Conservation (phyloP, 2,888 invertebrate species). For the Ligdia adustata region DNA sequence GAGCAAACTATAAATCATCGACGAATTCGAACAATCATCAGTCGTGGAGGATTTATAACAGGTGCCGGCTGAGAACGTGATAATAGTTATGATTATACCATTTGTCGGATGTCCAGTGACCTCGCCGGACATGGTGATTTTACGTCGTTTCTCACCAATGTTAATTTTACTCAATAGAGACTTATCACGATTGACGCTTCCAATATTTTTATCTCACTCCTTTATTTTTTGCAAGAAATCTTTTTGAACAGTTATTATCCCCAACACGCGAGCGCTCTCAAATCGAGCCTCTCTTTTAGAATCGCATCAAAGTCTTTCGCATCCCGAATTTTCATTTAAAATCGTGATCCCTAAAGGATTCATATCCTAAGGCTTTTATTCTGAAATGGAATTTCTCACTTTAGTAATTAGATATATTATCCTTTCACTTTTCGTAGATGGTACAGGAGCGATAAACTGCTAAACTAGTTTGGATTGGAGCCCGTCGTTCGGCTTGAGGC, state of each 20-base stretch:
- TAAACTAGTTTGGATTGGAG: conserved; percentile 56
- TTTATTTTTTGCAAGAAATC: conserved; percentile 45
- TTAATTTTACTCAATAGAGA: conserved; percentile 42
- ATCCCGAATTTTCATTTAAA: conserved; percentile 50
- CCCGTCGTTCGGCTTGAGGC: conserved; percentile 54
- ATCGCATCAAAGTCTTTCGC: conserved; percentile 46
- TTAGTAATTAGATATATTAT: conserved; percentile 54
- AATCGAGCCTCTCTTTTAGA: conserved; percentile 47
- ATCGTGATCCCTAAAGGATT: conserved; percentile 37
- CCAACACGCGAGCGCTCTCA: conserved; percentile 44
- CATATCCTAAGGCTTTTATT: conserved; percentile 33
- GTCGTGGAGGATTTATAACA: conserved; percentile 38
- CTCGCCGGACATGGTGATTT: not conserved
- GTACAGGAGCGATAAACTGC: conserved; percentile 61
- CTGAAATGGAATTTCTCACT: conserved; percentile 45
- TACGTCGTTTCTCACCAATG: conserved; percentile 11
- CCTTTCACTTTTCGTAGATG: conserved; percentile 43
- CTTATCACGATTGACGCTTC: conserved; percentile 42
- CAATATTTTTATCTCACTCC: conserved; percentile 41
- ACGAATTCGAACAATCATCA: conserved; percentile 42
- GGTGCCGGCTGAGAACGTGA: conserved; percentile 32
- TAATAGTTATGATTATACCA: conserved; percentile 41
- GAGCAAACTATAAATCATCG: conserved; percentile 58
- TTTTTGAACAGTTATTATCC: conserved; percentile 51
- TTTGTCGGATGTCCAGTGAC: conserved; percentile 22